Conservation (phyloP, 1,140 invertebrate species). For the Acyrthosiphon pisum region DNA sequence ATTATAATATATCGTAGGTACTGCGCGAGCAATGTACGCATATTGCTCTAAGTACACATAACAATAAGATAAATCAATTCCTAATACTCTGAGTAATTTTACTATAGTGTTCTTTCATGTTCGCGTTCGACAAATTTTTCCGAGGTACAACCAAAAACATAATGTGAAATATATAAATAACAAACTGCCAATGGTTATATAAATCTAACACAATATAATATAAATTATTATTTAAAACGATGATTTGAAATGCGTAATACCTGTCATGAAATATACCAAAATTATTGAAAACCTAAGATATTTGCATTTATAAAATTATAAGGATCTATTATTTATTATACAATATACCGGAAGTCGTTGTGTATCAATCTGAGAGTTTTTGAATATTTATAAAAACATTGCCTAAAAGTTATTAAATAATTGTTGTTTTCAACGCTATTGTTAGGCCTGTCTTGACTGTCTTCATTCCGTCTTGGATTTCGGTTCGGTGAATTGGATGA, state of each 20-base stretch:
- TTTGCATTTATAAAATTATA: not conserved
- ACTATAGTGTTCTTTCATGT: not conserved
- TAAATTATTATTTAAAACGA: not conserved
- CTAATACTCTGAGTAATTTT: not conserved
- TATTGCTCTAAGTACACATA: not conserved
- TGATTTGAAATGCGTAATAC: too few relatives aligned
- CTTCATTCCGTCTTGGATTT: too few relatives aligned
- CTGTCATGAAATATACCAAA: not conserved
- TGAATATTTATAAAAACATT: not conserved
- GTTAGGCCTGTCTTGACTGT: not conserved
- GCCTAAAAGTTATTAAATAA: not conserved
- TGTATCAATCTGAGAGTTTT: not conserved
- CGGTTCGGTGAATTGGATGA: too few relatives aligned
- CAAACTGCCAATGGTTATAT: too few relatives aligned
- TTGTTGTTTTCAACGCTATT: not conserved
- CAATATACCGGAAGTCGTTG: not conserved
- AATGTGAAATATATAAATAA: too few relatives aligned
- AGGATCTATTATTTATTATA: not conserved
- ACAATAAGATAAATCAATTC: constrained; percentile 2
- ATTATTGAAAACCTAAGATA: not conserved
- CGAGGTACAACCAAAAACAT: too few relatives aligned
- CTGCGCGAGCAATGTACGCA: too few relatives aligned
- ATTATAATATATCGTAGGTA: not conserved
- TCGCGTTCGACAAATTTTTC: not conserved
- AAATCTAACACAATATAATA: not conserved